Base-by-base conservation (phyloP, 2,797 vertebrate species). In the Enoplosus armatus region DNA sequence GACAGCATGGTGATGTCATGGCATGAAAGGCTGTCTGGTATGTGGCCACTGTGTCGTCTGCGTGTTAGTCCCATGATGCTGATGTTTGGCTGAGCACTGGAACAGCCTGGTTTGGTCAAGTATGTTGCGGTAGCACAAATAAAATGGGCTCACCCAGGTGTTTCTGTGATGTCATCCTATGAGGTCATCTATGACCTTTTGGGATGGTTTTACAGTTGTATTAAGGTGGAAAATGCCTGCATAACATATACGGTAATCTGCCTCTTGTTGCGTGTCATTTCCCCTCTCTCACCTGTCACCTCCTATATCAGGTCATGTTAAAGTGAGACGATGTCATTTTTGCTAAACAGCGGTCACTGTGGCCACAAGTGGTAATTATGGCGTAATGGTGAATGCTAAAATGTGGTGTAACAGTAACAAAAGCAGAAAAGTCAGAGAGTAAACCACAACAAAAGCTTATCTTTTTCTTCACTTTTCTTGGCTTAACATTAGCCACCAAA, bases 161-260 rank as follows among this genome's bases (percentile, higher is more conserved):
- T 41, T 65, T 54, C 79, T 50, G 59, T 89, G 84, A 89, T 72
- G 54, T 88, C 85, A 82, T 55, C 55, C 54, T 8, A 78, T 85
- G 83, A 83, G 72, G 27, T 88, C 83, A 82, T 41, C 6, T 10
- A 26, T 61, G 55, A 81, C 54, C 37, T 72, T 62, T 67, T 31
- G 51, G 12, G 55, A 31, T 64, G 64, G 62, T 54, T 74, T 37
- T 58, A 74, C 31, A n/a, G 43, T 47, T 37, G 48, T 61, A 51
- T 56, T 51, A 24, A 27, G 29, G 27, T 10, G 47, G 79, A 6
- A 41, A 80, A 60, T 9, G 8, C 35, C 54, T 41, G 27, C 35
- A 43, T 53, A 8, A 26, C 26, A 9, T 5, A 27, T 31, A 43
- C 8, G 7, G 16, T 65, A 55, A 75, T 47, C 12, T 0, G 24